Evolutionary conservation across 2,113 vertebrate genomes (phyloP), one percentile per base, ranked within the genome.

Genomic region (Dissostichus mawsoni): DNA sequence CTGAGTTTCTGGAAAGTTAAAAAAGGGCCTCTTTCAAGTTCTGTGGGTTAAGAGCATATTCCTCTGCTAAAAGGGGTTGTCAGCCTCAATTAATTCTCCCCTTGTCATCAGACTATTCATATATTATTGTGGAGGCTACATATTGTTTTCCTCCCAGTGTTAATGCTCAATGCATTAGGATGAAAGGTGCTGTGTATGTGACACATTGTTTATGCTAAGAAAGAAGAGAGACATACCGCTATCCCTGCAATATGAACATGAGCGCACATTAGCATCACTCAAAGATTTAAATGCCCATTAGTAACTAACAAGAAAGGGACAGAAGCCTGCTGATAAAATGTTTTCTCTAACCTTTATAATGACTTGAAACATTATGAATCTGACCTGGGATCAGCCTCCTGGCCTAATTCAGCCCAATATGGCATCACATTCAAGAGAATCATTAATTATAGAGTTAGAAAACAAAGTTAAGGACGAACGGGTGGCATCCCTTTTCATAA

Each of bases 101-200:
- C 20, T 17, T 56, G 50, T 74, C 70, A 66, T 74, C 36, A 74
- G 11, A 51, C 57, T 52, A 73, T 78, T 74, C 75, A 79, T 17
- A 74, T 23, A 17, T 10, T 51, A 62, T 73, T 82, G 64, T 33
- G 65, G 3, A 52, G 51, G 36, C 14, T 36, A 16, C 25, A 7
- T 41, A 68, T 84, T 79, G 47, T 62, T 69, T 25, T 73, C 7
- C 78, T 5, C 51, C 16, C 20, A 36, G 36, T 33, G 53, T 12
- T 5, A 44, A 69, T 8, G 4, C 63, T 64, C 41, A 53, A n/a
- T 74, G 33, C 52, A 83, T 74, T 74, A 81, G 64, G 83, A 80
- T 63, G 53, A 29, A 41, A 82, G 18, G 11, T 20, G 33, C 18
- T 62, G 51, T 47, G 25, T 47, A 44, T 47, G n/a, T 47, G 50